Evolutionary conservation across 2,888 invertebrate species (phyloP), one percentile per base, ranked within the genome.

Genomic region (Euclidia mi): DNA sequence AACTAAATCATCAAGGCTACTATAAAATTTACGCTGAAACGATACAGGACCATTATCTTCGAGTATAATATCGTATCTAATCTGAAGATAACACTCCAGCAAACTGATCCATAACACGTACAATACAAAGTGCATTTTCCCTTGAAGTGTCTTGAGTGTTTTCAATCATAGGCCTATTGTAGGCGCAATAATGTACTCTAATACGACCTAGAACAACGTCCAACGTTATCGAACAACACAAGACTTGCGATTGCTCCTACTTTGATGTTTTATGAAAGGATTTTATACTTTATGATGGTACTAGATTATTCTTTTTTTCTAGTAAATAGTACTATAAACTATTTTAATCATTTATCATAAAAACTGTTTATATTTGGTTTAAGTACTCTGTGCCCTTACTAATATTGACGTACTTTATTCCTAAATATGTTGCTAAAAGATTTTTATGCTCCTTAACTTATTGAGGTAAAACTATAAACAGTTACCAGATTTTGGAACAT

Each of bases 11-110:
- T 56, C 56, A 57, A 41, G 48, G 42, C 47, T 56, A 65, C 67
- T 63, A 71, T 58, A 48, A 56, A 66, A 56, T 62, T 64, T 71
- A 62, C 59, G 56, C 40, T 68, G 44, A 61, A 69, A 56, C 15
- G 6, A 28, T 11, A 48, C 38, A 58, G 58, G 46, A 46, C 31
- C 35, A 14, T 25, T 35, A 15, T 15, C 38, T 40, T n/a, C n/a
- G n/a, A n/a, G n/a, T n/a, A n/a, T n/a, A n/a, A n/a, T n/a, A 15
- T 11, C 28, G 20, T 56, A 65, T 65, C 45, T 66, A 48, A 66
- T 59, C 62, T 56, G 0, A 10, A 3, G 35, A 44, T 12, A 32
- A 51, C 2, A 11, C 34, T 15, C 15, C 12, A 53, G n/a, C 25
- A n/a, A 56, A 56, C 18, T n/a, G 2, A 11, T 56, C 12, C 29